Conservation (phyloP, 1,140 invertebrate genomes). For the Hypsibius dujardini region DNA sequence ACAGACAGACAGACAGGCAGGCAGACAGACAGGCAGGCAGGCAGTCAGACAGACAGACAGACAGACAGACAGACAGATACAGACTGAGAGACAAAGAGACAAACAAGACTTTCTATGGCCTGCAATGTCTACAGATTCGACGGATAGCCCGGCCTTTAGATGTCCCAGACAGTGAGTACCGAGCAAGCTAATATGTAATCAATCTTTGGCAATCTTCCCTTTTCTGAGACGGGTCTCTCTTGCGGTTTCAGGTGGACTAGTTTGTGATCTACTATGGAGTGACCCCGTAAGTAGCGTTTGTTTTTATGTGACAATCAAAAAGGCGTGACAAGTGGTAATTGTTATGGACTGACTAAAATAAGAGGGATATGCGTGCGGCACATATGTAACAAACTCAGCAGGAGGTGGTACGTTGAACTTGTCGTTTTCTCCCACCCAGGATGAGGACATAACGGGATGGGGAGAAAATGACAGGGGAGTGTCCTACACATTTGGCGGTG, state of each 20-base stretch:
- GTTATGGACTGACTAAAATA: too few species aligned
- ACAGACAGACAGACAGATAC: too few species aligned
- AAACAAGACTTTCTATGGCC: neutral
- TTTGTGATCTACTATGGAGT: slow-evolving; percentile 42
- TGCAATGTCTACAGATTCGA: slow-evolving; percentile 44
- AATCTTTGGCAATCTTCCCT: too few species aligned
- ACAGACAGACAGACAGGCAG: too few species aligned
- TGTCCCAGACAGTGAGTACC: slow-evolving; percentile 54
- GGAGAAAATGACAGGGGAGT: slow-evolving; percentile 90
- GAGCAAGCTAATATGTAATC: too few species aligned
- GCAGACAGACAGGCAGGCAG: too few species aligned
- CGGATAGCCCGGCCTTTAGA: slow-evolving; percentile 82
- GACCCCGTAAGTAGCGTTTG: slow-evolving; percentile 29
- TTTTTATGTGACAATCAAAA: neutral
- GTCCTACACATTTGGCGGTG: slow-evolving; percentile 82
- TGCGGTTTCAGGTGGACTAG: slow-evolving; percentile 38
- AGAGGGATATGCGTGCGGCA: neutral
- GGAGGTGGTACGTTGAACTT: neutral
- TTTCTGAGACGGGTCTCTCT: neutral
- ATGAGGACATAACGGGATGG: slow-evolving; percentile 61
- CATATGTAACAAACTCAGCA: neutral
- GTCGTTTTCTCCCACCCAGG: neutral
- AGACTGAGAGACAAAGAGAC: too few species aligned
- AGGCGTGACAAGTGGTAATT: too few species aligned
- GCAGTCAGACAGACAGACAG: too few species aligned